Percentiles rank a stretch among this genome's conserved stretches.
Conservation (phyloP, 2,797 vertebrate genomes). For the Enteromius anoplus region DNA sequence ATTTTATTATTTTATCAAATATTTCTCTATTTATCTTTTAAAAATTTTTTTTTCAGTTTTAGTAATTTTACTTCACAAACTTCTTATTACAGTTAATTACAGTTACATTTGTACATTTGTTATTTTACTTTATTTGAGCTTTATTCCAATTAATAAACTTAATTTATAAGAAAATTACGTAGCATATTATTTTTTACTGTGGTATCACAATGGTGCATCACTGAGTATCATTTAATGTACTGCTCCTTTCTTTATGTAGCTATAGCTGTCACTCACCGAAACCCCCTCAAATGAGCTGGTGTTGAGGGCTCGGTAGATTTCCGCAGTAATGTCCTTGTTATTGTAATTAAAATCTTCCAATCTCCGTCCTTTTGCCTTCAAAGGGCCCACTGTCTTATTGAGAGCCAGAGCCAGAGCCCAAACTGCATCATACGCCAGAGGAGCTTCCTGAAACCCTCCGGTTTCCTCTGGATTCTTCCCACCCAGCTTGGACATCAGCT, state of each 20-base stretch:
- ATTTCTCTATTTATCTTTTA: not conserved
- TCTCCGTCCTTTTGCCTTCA: slow-evolving; percentile 83
- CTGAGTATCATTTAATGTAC: not conserved
- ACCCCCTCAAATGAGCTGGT: slow-evolving; percentile 95
- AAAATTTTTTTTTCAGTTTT: not conserved
- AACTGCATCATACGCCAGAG: slow-evolving; percentile 91
- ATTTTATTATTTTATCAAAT: not conserved
- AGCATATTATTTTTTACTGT: not conserved
- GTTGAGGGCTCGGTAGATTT: slow-evolving; percentile 96
- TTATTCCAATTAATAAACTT: not conserved
- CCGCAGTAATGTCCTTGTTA: slow-evolving; percentile 92
- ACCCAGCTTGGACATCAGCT: slow-evolving; percentile 88
- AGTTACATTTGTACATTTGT: not conserved
- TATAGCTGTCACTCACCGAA: slow-evolving; percentile 77
- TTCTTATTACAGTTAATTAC: not conserved
- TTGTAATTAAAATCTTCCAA: slow-evolving; percentile 97
- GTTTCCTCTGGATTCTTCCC: slow-evolving; percentile 91
- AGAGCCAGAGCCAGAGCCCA: slow-evolving; percentile 94
- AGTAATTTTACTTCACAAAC: not conserved
- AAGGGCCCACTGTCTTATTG: slow-evolving; percentile 89
- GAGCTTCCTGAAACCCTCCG: slow-evolving; percentile 93
- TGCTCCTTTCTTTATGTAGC: not conserved
- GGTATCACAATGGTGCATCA: not conserved
- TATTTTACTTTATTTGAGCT: not conserved
- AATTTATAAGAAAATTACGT: not conserved